phyloP scores from a whole-genome alignment of 2,888 invertebrate genomes.

The Diaphora mendica region DNA sequence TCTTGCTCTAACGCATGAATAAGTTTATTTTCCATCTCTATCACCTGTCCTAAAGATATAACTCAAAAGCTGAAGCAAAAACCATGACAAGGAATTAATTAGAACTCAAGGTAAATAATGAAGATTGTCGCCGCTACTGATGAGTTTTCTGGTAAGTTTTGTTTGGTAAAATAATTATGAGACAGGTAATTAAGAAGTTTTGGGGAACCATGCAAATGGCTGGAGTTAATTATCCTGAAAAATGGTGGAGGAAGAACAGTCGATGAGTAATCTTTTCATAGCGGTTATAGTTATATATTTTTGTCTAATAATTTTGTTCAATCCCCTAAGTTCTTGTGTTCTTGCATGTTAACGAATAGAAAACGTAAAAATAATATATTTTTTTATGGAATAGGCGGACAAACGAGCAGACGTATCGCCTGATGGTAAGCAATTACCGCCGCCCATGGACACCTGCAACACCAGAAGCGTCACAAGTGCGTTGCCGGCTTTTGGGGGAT shows the following conservation, averaged over 20 bases:
- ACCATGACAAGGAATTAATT: constrained; percentile 88
- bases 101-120: constrained; percentile 86
- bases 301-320: neutral
- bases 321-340: too few species aligned
- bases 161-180: constrained; percentile 76
- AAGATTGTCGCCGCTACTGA: constrained; percentile 84
- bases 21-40: constrained; percentile 56
- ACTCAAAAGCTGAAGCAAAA: constrained; percentile 85
- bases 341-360: too few species aligned
- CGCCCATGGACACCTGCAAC: too few species aligned
- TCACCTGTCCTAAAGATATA: constrained; percentile 74
- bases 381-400: too few species aligned
- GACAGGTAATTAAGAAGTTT: constrained; percentile 82
- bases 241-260: constrained; percentile 41
- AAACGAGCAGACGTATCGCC: too few species aligned
- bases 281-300: too few species aligned
- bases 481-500: too few species aligned
- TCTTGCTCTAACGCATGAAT: constrained; percentile 56
- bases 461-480: too few species aligned
- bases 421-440: too few species aligned
- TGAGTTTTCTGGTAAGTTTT: constrained; percentile 77
- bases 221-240: constrained; percentile 70
- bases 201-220: constrained; percentile 65
- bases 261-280: constrained; percentile 19
- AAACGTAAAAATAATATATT: too few species aligned